phyloP scores from a whole-genome alignment of 2,113 vertebrate species.

The Ibidorhyncha struthersii region DNA sequence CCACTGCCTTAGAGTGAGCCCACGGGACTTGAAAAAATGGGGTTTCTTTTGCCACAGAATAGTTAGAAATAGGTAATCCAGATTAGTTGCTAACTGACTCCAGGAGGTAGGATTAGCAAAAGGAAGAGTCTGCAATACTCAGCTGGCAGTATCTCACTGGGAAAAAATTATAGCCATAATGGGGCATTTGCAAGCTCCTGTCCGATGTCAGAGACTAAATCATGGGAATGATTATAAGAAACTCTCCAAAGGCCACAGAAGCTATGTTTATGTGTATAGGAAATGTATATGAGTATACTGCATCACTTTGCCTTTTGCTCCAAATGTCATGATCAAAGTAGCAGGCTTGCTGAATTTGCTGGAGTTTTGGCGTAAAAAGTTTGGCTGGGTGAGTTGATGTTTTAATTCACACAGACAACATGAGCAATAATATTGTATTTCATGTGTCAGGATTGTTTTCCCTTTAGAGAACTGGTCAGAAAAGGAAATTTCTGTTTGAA shows the following conservation, averaged over 20 bases:
- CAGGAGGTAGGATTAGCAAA: slow-evolving; percentile 6
- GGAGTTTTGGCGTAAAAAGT: not conserved
- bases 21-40: not conserved
- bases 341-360: not conserved
- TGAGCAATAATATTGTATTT: not conserved
- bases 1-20: not conserved
- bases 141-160: not conserved
- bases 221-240: not conserved
- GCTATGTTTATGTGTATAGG: not conserved
- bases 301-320: not conserved
- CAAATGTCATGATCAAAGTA: not conserved
- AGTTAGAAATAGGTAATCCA: not conserved
- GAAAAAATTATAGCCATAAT: not conserved
- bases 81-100: slow-evolving; percentile 22
- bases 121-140: not conserved
- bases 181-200: not conserved
- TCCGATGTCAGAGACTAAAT: not conserved
- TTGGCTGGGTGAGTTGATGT: not conserved
- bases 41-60: not conserved
- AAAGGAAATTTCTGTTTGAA: not conserved
- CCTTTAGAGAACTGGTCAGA: not conserved
- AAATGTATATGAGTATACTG: not conserved
- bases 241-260: not conserved
- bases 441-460: not conserved
- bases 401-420: not conserved